Percentiles rank a stretch among this genome's conserved stretches.
Conservation (phyloP, 2,888 invertebrate species). For the Listrodromus nycthemerus region DNA sequence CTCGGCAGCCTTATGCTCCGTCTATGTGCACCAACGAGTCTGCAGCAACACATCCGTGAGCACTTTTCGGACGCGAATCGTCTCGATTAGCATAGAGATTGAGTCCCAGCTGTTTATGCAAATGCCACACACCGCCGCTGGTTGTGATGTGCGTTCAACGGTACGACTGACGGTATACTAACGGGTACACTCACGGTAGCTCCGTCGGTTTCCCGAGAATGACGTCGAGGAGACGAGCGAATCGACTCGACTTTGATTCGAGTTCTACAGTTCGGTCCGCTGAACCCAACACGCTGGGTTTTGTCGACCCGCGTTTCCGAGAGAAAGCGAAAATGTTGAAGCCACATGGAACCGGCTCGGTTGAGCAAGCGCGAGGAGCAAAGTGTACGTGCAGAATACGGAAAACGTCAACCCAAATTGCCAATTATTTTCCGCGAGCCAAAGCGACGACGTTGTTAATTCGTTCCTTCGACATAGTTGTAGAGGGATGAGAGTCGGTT, state of each 20-base stretch:
- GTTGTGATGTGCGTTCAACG: slow-evolving; percentile 34
- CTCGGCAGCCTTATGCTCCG: slow-evolving; percentile 7
- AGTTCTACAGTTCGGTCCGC: slow-evolving; percentile 55
- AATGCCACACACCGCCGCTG: slow-evolving; percentile 72
- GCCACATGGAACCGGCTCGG: neutral
- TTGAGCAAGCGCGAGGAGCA: neutral
- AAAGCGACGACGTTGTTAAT: neutral
- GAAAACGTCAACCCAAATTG: neutral
- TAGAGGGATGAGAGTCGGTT: neutral
- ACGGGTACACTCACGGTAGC: slow-evolving; percentile 17
- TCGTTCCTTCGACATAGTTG: neutral
- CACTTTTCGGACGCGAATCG: slow-evolving; percentile 79
- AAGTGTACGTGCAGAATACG: neutral
- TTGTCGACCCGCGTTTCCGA: slow-evolving; percentile 15
- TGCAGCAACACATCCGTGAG: slow-evolving; percentile 62
- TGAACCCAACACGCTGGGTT: slow-evolving; percentile 28
- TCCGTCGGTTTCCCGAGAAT: slow-evolving; percentile 40
- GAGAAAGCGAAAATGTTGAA: neutral
- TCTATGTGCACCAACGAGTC: slow-evolving; percentile 40
- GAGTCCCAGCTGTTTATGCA: slow-evolving; percentile 83
- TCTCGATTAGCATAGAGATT: slow-evolving; percentile 84
- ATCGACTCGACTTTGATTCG: slow-evolving; percentile 66
- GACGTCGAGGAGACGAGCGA: slow-evolving; percentile 59
- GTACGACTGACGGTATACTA: slow-evolving; percentile 55
- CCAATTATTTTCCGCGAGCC: neutral